phyloP scores from a whole-genome alignment of 2,113 vertebrate genomes.

The Megalops atlanticus region DNA sequence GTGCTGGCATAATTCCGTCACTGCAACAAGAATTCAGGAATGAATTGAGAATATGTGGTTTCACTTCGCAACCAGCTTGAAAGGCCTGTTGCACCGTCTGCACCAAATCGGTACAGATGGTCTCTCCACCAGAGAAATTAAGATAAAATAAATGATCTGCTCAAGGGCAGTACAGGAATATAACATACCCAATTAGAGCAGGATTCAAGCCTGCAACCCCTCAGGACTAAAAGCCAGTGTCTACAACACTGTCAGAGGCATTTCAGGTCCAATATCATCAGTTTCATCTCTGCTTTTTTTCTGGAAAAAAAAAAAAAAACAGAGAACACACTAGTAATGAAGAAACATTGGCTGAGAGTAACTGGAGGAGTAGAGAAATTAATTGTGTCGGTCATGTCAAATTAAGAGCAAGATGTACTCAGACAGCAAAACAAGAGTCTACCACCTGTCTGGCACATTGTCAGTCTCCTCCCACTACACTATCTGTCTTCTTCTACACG shows the following conservation, averaged over 20 bases:
- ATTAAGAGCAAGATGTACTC: not conserved
- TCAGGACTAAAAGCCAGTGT: not conserved
- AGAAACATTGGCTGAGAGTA: not conserved
- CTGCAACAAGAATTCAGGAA: not conserved
- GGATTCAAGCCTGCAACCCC: not conserved
- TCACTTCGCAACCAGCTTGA: not conserved
- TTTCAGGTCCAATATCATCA: not conserved
- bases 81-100: not conserved
- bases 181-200: not conserved
- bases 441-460: not conserved
- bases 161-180: not conserved
- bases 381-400: not conserved
- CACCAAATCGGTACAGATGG: not conserved
- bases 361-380: not conserved
- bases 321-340: not conserved
- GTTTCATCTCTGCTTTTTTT: not conserved
- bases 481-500: not conserved
- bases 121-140: too few relatives aligned
- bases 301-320: not conserved
- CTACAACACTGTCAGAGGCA: not conserved
- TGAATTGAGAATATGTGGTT: not conserved
- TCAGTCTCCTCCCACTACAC: not conserved
- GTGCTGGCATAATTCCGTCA: not conserved
- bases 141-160: not conserved
- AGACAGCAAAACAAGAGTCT: not conserved